Percentiles rank a stretch among this genome's conserved stretches.
These are phyloP conservation scores for Sylvietta virens DNA, from an alignment of 2,113 vertebrate species.

Conservation along the genomic window DNA sequence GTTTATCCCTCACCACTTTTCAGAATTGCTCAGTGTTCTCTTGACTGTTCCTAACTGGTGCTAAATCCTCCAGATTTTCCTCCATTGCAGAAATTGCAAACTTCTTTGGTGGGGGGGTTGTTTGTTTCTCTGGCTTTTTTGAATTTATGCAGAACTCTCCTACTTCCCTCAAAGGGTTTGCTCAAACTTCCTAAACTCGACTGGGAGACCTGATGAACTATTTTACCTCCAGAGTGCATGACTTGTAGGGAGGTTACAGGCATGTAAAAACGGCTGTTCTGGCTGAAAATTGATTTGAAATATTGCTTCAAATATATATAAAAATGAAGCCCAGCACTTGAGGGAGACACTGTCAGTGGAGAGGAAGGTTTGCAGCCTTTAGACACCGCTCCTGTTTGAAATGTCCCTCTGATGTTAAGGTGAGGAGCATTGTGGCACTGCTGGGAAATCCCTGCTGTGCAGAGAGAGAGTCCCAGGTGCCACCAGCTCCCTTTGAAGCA, in stretches of 20 bases:
- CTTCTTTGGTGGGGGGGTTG: accelerated
- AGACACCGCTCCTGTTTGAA: neutral
- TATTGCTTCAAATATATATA: neutral
- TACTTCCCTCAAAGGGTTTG: neutral
- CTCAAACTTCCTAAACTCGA: neutral
- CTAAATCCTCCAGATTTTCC: neutral
- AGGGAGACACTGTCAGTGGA: neutral
- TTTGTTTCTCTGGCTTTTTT: neutral
- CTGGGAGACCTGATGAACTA: neutral
- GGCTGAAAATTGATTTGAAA: neutral
- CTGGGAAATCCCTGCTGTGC: neutral
- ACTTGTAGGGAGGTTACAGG: neutral
- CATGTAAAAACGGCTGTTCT: neutral
- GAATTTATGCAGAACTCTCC: accelerated
- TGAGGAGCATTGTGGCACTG: neutral
- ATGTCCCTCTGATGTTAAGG: neutral
- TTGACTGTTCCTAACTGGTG: accelerated
- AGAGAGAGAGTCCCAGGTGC: neutral
- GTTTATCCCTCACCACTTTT: neutral
- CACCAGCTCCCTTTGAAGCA: neutral
- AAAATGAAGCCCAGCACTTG: neutral
- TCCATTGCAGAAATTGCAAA: neutral
- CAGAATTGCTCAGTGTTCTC: neutral
- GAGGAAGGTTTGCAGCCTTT: neutral
- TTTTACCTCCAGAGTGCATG: neutral